phyloP scores from a whole-genome alignment of 2,888 invertebrate genomes.

The Ophion slaviceki region DNA sequence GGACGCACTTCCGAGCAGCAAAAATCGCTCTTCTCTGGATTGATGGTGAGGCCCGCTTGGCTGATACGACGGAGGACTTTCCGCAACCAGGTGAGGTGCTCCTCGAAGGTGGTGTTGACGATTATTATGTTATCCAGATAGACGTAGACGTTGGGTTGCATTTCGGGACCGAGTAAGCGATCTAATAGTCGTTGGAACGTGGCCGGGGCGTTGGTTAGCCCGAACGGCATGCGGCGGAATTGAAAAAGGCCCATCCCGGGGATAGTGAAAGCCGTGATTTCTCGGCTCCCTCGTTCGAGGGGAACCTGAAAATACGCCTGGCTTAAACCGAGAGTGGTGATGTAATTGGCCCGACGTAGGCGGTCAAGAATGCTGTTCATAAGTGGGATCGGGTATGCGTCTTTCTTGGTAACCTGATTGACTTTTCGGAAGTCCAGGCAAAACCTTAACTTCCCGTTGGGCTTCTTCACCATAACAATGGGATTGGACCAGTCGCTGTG shows the following conservation, averaged over 20 bases:
- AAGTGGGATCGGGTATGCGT: slow-evolving; percentile 11
- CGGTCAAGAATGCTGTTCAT: slow-evolving; percentile 73
- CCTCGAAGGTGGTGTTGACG: slow-evolving; percentile 61
- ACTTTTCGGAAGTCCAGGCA: slow-evolving; percentile 34
- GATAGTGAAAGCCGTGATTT: slow-evolving; percentile 74
- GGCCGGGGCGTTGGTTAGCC: slow-evolving; percentile 72
- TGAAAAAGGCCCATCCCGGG: slow-evolving; percentile 70
- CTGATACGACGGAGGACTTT: not conserved
- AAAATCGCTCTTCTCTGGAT: too few relatives aligned
- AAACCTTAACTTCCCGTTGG: not conserved
- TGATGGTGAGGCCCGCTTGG: too few relatives aligned
- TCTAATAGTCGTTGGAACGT: slow-evolving; percentile 67
- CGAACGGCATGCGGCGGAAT: slow-evolving; percentile 51
- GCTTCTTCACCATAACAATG: slow-evolving; percentile 43
- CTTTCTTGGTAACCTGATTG: not conserved
- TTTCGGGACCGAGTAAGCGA: slow-evolving; percentile 53
- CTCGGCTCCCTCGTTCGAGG: slow-evolving; percentile 57
- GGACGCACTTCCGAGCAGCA: too few relatives aligned
- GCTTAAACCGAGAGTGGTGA: slow-evolving; percentile 73
- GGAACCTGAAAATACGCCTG: slow-evolving; percentile 74
- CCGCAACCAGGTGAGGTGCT: slow-evolving; percentile 49
- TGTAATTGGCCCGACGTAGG: slow-evolving; percentile 71
- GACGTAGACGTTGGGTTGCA: slow-evolving; percentile 60
- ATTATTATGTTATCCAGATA: slow-evolving; percentile 68
- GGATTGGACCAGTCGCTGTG: slow-evolving; percentile 35